phyloP scores from a whole-genome alignment of 2,888 invertebrate species.

The Acanthococcus lagerstroemiae region DNA sequence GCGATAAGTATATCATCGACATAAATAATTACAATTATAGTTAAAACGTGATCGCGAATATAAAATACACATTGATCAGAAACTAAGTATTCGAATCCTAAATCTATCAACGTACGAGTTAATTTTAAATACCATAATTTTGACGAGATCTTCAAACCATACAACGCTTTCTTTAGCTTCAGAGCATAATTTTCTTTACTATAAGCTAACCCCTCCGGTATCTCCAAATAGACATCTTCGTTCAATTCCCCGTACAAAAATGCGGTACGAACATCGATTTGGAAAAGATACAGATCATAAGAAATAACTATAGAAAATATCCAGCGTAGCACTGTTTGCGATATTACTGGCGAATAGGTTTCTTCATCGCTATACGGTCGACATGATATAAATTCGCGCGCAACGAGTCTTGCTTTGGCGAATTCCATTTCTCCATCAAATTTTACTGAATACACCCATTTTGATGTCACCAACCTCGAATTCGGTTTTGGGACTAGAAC shows the following conservation, averaged over 20 bases:
- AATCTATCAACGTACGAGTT: background rate
- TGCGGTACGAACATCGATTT: background rate
- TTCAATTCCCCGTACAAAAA: background rate
- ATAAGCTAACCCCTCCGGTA: background rate
- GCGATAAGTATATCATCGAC: background rate
- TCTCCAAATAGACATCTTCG: background rate
- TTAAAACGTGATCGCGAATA: background rate
- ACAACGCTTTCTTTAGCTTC: background rate
- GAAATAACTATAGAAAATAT: background rate
- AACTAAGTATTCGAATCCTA: background rate
- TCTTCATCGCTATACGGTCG: background rate
- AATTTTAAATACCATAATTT: background rate
- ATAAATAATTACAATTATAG: background rate
- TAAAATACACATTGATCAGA: background rate
- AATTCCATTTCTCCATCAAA: background rate
- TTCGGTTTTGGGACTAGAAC: background rate
- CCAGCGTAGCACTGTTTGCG: background rate
- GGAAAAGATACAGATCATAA: background rate
- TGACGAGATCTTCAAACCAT: background rate
- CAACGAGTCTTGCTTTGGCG: background rate
- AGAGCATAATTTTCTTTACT: background rate
- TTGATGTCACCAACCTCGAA: background rate
- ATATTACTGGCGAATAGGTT: background rate
- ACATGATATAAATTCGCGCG: background rate
- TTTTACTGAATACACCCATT: background rate